Evolutionary conservation across 2,113 vertebrate species (phyloP).

Genomic region (Hiodon tergisus): DNA sequence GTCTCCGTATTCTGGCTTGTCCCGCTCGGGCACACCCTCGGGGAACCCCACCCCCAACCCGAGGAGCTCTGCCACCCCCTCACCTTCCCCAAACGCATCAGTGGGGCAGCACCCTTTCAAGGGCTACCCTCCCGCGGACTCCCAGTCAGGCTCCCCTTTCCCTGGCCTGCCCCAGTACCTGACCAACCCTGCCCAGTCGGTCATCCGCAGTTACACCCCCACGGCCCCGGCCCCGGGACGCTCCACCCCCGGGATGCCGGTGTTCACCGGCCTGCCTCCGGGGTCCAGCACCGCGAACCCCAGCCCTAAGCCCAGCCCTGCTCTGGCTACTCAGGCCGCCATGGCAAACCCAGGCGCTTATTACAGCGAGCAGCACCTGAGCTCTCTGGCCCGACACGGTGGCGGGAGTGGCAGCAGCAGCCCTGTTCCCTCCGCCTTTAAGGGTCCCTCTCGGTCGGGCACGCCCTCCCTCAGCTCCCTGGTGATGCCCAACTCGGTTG

Average conservation of each 20-base stretch:
- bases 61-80: conserved; percentile 49
- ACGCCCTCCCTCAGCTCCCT: conserved; percentile 71
- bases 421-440: conserved; percentile 85
- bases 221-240: conserved; percentile 63
- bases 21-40: conserved; percentile 62
- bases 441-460: conserved; percentile 73
- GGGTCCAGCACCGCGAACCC: conserved; percentile 48
- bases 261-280: conserved; percentile 61
- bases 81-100: conserved; percentile 59
- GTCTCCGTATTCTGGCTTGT: conserved; percentile 63
- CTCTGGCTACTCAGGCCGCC: conserved; percentile 20
- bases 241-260: conserved; percentile 64
- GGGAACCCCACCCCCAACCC: conserved; percentile 45
- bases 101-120: conserved; percentile 71
- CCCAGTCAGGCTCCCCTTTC: conserved; percentile 46
- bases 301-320: conserved; percentile 55
- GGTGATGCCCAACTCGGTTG: conserved; percentile 61
- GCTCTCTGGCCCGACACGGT: conserved; percentile 58
- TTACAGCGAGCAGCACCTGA: conserved; percentile 58
- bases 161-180: conserved; percentile 59
- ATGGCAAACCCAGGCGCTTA: conserved; percentile 44
- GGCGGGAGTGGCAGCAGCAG: conserved; percentile 64
- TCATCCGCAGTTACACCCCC: conserved; percentile 77
- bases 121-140: conserved; percentile 68
- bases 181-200: conserved; percentile 65